phyloP scores from a whole-genome alignment of 2,888 invertebrate species.

The Nemotelus pantherinus region DNA sequence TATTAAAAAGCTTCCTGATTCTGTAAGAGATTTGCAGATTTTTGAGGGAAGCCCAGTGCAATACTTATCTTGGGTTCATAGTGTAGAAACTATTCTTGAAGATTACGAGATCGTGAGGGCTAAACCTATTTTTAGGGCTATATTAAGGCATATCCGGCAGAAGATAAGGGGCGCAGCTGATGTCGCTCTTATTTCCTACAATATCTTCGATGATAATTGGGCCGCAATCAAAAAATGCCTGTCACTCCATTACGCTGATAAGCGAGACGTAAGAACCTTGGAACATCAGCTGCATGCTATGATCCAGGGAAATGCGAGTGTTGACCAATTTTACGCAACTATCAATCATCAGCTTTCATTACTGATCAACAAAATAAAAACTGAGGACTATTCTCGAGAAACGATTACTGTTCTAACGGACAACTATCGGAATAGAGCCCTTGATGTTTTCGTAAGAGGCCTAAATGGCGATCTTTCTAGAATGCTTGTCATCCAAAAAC shows the following conservation, averaged over 20 bases:
- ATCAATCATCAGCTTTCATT: not conserved
- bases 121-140: slow-evolving; percentile 27
- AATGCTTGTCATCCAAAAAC: slow-evolving; percentile 37
- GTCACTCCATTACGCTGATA: slow-evolving; percentile 31
- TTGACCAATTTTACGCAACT: not conserved
- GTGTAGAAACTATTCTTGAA: slow-evolving; percentile 11
- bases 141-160: slow-evolving; percentile 13
- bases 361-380: slow-evolving; percentile 14
- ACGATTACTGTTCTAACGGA: slow-evolving; percentile 2
- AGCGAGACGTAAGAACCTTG: slow-evolving; percentile 24
- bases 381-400: not conserved
- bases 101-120: slow-evolving; percentile 4
- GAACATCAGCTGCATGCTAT: slow-evolving; percentile 31
- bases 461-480: slow-evolving; percentile 32
- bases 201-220: slow-evolving; percentile 32
- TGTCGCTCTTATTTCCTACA: slow-evolving; percentile 19
- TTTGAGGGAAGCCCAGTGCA: slow-evolving; percentile 12
- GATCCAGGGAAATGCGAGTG: no score
- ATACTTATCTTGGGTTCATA: slow-evolving; percentile 35
- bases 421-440: slow-evolving; percentile 15
- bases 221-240: slow-evolving; percentile 3
- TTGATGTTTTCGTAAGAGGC: slow-evolving; percentile 19
- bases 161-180: slow-evolving; percentile 27
- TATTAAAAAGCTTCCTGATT: slow-evolving; percentile 34
- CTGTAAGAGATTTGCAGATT: not conserved